Conservation (phyloP, 2,797 vertebrate species). For the Danio aesculapii region DNA sequence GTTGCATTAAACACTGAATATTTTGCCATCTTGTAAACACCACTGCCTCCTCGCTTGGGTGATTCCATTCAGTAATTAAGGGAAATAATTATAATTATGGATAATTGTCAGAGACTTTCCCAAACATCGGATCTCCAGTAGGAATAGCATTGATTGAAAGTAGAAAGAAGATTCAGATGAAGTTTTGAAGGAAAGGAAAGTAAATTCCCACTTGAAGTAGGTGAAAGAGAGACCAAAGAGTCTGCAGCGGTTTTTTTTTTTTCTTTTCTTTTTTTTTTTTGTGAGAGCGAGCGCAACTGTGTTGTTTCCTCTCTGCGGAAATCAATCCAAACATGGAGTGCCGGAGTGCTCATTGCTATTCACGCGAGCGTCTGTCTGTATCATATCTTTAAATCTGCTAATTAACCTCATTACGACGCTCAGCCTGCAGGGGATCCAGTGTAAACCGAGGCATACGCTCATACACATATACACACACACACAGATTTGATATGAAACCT, state of each 20-base stretch:
- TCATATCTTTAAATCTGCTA: slow-evolving; percentile 64
- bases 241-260: not conserved
- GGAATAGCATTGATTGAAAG: slow-evolving; percentile 1
- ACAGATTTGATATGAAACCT: slow-evolving; percentile 14
- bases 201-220: not conserved
- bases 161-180: not conserved
- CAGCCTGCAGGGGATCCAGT: slow-evolving; percentile 50
- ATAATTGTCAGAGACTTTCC: not conserved
- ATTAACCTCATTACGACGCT: slow-evolving; percentile 60
- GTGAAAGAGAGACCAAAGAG: slow-evolving; percentile 6
- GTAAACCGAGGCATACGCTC: slow-evolving; percentile 45
- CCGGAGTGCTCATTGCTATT: slow-evolving; percentile 54
- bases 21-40: slow-evolving; percentile 2
- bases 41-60: not conserved
- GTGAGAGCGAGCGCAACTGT: not conserved
- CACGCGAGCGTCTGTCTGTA: slow-evolving; percentile 27
- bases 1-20: not conserved
- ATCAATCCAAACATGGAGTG: slow-evolving; percentile 20
- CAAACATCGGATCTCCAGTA: not conserved
- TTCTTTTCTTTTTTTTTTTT: no score
- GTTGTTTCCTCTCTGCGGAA: slow-evolving; percentile 3
- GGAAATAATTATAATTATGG: slow-evolving; percentile 17
- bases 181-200: not conserved
- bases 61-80: slow-evolving; percentile 13
- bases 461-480: not conserved